Percentiles rank a stretch among this genome's conserved stretches.
Conservation (phyloP, 1,140 invertebrate species). For the Brachionus calyciflorus region DNA sequence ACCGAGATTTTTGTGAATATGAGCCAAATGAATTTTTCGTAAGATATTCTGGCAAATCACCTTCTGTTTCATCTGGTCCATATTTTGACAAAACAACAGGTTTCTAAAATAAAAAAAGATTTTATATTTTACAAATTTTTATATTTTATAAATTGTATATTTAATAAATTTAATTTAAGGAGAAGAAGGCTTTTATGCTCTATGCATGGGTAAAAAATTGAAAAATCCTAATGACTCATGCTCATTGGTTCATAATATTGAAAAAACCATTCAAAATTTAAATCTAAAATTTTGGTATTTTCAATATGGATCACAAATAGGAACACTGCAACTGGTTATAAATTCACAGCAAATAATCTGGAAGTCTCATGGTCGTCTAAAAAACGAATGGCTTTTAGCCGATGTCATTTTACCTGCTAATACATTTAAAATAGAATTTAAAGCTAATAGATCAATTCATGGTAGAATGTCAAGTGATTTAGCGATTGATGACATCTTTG, state of each 20-base stretch:
- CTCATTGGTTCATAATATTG: not conserved
- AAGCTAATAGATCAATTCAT: not conserved
- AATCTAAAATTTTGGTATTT: not conserved
- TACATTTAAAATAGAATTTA: not conserved
- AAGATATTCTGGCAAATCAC: not conserved
- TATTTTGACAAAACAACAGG: not conserved
- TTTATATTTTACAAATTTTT: too few species aligned
- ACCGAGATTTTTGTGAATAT: slow-evolving; percentile 9
- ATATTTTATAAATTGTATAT: too few species aligned
- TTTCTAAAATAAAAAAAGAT: not conserved
- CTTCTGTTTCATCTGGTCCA: slow-evolving; percentile 4
- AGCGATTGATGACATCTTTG: not conserved
- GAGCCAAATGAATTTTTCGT: not conserved
- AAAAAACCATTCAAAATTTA: not conserved
- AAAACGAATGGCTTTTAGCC: not conserved
- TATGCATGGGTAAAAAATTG: not conserved
- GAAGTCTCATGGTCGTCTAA: not conserved
- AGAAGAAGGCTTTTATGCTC: not conserved
- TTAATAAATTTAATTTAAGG: not conserved
- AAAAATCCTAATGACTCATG: not conserved
- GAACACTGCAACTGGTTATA: not conserved
- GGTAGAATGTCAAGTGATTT: slow-evolving; percentile 24
- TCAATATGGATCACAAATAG: not conserved
- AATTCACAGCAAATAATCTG: not conserved
- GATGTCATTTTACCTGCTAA: not conserved